A percentile compares a stretch with the other conserved stretches of the same genome.
Evolutionary conservation across 2,888 invertebrate species (phyloP).

Genomic region (Troilus luridus): DNA sequence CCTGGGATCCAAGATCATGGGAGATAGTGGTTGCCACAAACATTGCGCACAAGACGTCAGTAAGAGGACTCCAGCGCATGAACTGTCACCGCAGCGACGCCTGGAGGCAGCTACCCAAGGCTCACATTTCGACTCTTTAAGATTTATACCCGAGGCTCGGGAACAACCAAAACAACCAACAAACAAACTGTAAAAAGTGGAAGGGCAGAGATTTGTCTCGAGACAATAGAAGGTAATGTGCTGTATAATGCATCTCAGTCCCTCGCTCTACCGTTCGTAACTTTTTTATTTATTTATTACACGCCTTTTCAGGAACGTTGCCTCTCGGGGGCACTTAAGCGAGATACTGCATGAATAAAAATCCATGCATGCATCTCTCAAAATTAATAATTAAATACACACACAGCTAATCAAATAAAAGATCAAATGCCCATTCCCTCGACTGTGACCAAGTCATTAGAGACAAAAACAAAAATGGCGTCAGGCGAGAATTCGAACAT

Average conservation of each 20-base stretch:
- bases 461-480: constrained; percentile 21
- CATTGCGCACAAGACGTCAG: constrained; percentile 32
- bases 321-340: neutral
- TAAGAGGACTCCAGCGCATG: constrained; percentile 19
- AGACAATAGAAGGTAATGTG: constrained; percentile 56
- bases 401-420: neutral
- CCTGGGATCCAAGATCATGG: neutral
- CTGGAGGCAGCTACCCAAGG: neutral
- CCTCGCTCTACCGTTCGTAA: neutral
- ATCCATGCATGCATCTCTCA: too few relatives aligned
- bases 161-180: constrained; percentile 30
- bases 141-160: constrained; percentile 10
- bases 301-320: constrained; percentile 24
- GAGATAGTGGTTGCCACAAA: neutral
- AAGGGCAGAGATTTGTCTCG: constrained; percentile 53
- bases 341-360: neutral
- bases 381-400: neutral
- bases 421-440: neutral
- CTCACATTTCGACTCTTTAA: constrained; percentile 32
- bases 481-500: constrained; percentile 16
- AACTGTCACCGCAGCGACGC: constrained; percentile 36
- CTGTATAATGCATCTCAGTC: constrained; percentile 22
- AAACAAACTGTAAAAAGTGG: constrained; percentile 3
- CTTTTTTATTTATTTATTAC: constrained; percentile 42
- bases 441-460: neutral